Evolutionary conservation across 2,888 invertebrate species (phyloP).

Genomic region (Pseudanteris insignis): DNA sequence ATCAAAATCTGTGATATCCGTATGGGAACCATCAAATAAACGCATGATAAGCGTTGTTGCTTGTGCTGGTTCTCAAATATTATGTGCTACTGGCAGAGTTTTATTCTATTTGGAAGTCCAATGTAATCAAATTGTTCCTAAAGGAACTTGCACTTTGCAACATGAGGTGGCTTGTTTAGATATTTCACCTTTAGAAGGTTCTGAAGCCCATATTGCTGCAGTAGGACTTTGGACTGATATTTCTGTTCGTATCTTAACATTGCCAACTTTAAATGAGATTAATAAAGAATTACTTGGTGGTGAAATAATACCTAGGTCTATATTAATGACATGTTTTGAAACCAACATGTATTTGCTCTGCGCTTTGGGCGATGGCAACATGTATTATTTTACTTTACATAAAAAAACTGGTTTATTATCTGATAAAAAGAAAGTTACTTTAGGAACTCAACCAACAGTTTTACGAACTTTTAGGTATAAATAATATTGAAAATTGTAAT

Average conservation of each 20-base stretch:
- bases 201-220: conserved; percentile 79
- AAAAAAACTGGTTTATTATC: conserved; percentile 77
- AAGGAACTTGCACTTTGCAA: conserved; percentile 78
- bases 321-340: conserved; percentile 94
- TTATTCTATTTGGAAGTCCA: conserved; percentile 83
- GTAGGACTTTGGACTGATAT: conserved; percentile 98
- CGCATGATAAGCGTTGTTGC: conserved; percentile 89
- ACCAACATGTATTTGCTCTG: conserved; percentile 88
- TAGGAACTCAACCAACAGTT: conserved; percentile 97
- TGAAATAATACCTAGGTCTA: conserved; percentile 96
- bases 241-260: conserved; percentile 83
- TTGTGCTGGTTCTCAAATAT: conserved; percentile 79
- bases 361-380: conserved; percentile 96
- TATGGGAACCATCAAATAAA: conserved; percentile 78
- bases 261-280: conserved; percentile 83
- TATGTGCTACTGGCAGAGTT: conserved; percentile 88
- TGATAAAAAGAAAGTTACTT: conserved; percentile 93
- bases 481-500: neutral
- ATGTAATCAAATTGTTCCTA: conserved; percentile 72
- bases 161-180: conserved; percentile 97
- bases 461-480: conserved; percentile 78
- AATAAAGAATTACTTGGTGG: conserved; percentile 90
- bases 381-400: conserved; percentile 94
- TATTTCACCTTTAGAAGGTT: conserved; percentile 80
- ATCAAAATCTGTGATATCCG: conserved; percentile 73